Conservation (phyloP, 2,113 vertebrate species). For the Azemiops feae region DNA sequence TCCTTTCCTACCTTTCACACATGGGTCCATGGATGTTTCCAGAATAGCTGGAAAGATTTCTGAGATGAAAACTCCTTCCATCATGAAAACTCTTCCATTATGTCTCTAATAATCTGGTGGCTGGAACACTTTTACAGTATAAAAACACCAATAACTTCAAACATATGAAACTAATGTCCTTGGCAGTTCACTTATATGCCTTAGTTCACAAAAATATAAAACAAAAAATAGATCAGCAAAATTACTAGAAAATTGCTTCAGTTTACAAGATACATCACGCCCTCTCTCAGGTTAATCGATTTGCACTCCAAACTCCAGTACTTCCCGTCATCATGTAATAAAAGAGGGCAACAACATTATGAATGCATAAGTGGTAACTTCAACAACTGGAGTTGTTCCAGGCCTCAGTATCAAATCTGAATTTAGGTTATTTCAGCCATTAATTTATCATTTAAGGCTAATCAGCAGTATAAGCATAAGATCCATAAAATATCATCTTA, state of each 20-base stretch:
- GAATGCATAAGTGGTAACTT: background rate
- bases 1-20: background rate
- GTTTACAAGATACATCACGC: background rate
- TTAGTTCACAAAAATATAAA: background rate
- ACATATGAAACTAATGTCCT: background rate
- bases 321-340: background rate
- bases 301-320: background rate
- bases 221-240: background rate
- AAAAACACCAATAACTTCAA: background rate
- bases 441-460: conserved; percentile 29
- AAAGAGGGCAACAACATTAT: background rate
- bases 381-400: conserved; percentile 8
- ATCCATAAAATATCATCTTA: conserved; percentile 15
- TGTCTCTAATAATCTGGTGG: background rate
- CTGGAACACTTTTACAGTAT: background rate
- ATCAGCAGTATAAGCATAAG: conserved; percentile 35
- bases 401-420: conserved; percentile 1
- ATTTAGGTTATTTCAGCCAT: conserved; percentile 17
- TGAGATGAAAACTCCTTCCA: background rate
- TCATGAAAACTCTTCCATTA: background rate
- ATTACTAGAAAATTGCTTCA: background rate
- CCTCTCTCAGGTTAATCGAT: background rate
- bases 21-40: background rate
- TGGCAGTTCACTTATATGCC: background rate
- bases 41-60: background rate